Conservation (phyloP, 92 coral and sea anemone species). For the Paramuricea clavata region DNA sequence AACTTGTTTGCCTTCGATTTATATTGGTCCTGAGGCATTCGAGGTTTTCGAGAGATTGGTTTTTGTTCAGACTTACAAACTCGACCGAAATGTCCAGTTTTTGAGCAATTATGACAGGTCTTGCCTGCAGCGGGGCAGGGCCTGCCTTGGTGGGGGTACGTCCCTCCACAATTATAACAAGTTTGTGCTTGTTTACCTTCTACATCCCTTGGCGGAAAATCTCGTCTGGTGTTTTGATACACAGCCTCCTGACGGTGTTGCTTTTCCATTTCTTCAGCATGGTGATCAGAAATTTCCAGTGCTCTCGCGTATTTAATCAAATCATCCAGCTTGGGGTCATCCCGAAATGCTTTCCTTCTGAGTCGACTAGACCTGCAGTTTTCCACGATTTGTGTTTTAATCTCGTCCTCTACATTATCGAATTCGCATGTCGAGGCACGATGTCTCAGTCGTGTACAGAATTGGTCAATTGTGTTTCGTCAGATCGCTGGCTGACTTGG, state of each 20-base stretch:
- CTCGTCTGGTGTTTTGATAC: not conserved
- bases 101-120: constrained; percentile 30
- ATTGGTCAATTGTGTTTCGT: constrained; percentile 48
- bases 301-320: constrained; percentile 21
- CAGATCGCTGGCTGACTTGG: constrained; percentile 24
- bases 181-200: not conserved
- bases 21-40: not conserved
- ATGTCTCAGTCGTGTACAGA: constrained; percentile 19
- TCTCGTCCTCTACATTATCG: constrained; percentile 11
- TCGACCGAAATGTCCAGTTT: constrained; percentile 42
- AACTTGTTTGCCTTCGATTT: not conserved
- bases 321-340: constrained; percentile 20
- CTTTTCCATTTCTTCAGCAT: constrained; percentile 40
- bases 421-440: not conserved
- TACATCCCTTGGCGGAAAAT: not conserved
- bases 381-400: constrained; percentile 28
- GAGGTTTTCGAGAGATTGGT: not conserved
- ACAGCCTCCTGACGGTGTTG: constrained; percentile 15
- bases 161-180: constrained; percentile 43
- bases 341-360: constrained; percentile 33
- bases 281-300: constrained; percentile 48
- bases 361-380: constrained; percentile 13
- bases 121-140: constrained; percentile 37
- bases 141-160: constrained; percentile 26
- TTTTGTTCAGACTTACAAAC: constrained; percentile 41